phyloP scores from a whole-genome alignment of 2,797 vertebrate species.

The Pangasius krempfi region DNA sequence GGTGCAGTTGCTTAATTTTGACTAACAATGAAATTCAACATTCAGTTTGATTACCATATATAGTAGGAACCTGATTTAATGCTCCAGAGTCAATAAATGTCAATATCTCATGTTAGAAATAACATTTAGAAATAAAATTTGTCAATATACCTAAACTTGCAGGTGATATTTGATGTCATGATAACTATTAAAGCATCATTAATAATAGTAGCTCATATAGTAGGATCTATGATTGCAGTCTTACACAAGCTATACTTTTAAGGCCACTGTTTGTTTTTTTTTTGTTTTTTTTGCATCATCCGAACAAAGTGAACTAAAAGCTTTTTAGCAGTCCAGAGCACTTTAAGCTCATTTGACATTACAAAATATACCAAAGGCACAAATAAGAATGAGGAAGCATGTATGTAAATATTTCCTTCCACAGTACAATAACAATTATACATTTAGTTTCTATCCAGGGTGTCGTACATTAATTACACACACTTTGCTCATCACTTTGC shows the following conservation, averaged over 20 bases:
- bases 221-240: neutral
- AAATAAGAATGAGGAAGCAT: neutral
- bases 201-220: neutral
- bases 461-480: conserved; percentile 13
- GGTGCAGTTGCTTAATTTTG: neutral
- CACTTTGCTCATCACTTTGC: neutral
- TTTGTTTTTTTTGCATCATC: neutral
- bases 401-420: neutral
- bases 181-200: neutral
- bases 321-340: conserved; percentile 2
- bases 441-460: conserved; percentile 7
- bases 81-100: neutral
- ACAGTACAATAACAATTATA: neutral
- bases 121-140: neutral
- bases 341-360: conserved; percentile 58
- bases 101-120: neutral
- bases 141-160: neutral
- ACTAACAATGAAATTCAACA: neutral
- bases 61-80: neutral
- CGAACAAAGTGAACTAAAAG: neutral
- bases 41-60: neutral
- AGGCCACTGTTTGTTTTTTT: neutral
- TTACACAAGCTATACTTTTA: neutral
- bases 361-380: conserved; percentile 54
- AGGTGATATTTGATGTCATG: neutral